Evolutionary conservation across 1,140 invertebrate genomes (phyloP).

Genomic region (Papilio polyxenes): DNA sequence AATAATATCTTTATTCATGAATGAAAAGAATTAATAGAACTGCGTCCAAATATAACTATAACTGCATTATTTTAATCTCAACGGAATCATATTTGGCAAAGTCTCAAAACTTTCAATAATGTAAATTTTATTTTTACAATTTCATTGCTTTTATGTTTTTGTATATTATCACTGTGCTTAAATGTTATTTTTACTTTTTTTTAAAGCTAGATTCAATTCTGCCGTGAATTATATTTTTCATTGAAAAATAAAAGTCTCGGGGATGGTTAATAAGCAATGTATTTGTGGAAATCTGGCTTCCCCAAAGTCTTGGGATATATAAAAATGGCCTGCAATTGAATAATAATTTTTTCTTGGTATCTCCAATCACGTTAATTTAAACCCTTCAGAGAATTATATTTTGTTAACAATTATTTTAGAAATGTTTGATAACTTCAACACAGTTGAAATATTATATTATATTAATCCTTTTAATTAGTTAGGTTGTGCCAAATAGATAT

Average conservation of each 20-base stretch:
- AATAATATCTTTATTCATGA: slow-evolving; percentile 20
- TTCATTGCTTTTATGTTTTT: not conserved
- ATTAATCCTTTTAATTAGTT: slow-evolving; percentile 22
- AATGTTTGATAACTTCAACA: not conserved
- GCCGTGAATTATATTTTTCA: not conserved
- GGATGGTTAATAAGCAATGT: not conserved
- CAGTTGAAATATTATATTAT: not conserved
- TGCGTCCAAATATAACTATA: slow-evolving; percentile 3
- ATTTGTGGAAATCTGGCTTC: too few relatives aligned
- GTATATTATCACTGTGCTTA: too few relatives aligned
- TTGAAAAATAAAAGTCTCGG: not conserved
- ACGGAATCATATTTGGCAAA: slow-evolving; percentile 54
- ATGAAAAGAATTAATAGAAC: slow-evolving; percentile 10
- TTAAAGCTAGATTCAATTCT: too few relatives aligned
- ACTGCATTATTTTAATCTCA: slow-evolving; percentile 36
- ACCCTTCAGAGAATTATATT: not conserved
- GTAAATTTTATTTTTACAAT: slow-evolving; percentile 31
- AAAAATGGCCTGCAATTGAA: not conserved
- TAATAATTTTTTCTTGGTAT: not conserved
- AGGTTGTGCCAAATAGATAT: slow-evolving; percentile 21
- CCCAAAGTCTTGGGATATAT: too few relatives aligned
- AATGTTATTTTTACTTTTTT: too few relatives aligned
- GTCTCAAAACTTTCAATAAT: slow-evolving; percentile 48
- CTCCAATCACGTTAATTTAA: not conserved
- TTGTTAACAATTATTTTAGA: not conserved